Percentiles rank a stretch among this genome's conserved stretches.
Evolutionary conservation across 2,113 vertebrate genomes (phyloP).

Genomic region (Crotalus tigris): DNA sequence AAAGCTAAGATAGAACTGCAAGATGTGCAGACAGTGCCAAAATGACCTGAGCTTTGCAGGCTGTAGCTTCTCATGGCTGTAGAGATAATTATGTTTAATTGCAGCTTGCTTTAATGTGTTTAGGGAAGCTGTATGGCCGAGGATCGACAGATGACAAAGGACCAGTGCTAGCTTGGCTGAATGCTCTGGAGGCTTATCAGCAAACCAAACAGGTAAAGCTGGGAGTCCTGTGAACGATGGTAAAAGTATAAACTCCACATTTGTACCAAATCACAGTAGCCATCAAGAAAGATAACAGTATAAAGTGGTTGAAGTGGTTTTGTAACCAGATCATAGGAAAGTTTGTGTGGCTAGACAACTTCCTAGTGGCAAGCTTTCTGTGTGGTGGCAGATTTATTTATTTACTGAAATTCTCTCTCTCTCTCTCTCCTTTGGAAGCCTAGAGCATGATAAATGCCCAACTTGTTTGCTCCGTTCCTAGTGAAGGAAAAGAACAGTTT

Average conservation of each 20-base stretch:
- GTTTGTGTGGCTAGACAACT: not conserved
- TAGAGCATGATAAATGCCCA: not conserved
- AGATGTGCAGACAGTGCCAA: not conserved
- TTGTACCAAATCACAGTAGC: not conserved
- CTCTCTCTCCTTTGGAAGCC: not conserved
- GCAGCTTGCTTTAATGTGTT: not conserved
- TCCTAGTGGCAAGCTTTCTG: not conserved
- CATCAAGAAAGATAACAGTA: not conserved
- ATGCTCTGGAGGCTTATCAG: conserved; percentile 91
- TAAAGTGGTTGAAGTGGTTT: not conserved
- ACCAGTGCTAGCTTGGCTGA: conserved; percentile 93
- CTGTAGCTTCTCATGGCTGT: not conserved
- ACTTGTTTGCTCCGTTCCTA: not conserved
- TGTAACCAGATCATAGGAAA: not conserved
- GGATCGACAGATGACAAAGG: conserved; percentile 97
- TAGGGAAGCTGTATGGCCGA: conserved; percentile 91
- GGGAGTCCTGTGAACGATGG: not conserved
- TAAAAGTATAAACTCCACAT: conserved; percentile 9
- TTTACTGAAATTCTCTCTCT: not conserved
- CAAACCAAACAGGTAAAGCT: conserved; percentile 81
- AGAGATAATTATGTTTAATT: not conserved
- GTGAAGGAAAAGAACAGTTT: not conserved
- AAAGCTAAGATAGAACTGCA: not conserved
- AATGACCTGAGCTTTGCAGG: not conserved
- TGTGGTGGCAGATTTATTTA: not conserved